phyloP scores from a whole-genome alignment of 2,888 invertebrate species.

The Neelides folsomi region DNA sequence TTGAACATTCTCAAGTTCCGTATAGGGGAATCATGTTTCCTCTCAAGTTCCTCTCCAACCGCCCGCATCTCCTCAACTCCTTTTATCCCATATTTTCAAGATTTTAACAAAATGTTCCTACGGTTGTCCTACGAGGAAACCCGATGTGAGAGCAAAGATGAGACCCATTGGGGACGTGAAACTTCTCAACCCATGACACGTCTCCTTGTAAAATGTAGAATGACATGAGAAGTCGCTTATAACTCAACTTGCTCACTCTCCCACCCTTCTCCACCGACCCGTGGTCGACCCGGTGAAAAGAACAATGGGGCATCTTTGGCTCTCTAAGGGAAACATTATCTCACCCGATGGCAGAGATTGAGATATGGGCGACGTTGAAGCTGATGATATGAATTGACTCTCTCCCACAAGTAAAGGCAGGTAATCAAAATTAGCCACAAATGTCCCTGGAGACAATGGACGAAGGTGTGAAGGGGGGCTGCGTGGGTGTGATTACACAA shows the following conservation, averaged over 20 bases:
- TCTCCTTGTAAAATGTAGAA: conserved; percentile 3
- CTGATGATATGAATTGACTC: too few relatives aligned
- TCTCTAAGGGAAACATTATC: too few relatives aligned
- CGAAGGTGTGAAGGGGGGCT: too few relatives aligned
- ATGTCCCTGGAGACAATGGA: too few relatives aligned
- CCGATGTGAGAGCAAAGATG: conserved; percentile 2
- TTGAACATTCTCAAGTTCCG: conserved; percentile 10
- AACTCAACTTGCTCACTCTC: neutral
- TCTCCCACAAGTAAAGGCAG: too few relatives aligned
- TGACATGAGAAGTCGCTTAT: conserved; percentile 7
- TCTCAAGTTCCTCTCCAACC: too few relatives aligned
- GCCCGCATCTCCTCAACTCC: neutral
- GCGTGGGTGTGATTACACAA: too few relatives aligned
- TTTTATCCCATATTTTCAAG: neutral
- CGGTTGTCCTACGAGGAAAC: neutral
- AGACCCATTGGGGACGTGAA: conserved; percentile 2
- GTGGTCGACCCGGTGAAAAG: conserved; percentile 1
- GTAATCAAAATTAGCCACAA: too few relatives aligned
- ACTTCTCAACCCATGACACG: conserved; percentile 6
- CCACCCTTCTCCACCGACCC: conserved; percentile 3
- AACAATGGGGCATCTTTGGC: too few relatives aligned
- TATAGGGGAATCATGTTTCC: conserved; percentile 7
- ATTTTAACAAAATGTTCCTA: conserved; percentile 1
- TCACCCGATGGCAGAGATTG: too few relatives aligned
- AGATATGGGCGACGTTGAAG: too few relatives aligned